These are phyloP conservation scores for Pseudococcus longispinus DNA, from an alignment of 2,888 invertebrate species.

Conservation along the genomic window DNA sequence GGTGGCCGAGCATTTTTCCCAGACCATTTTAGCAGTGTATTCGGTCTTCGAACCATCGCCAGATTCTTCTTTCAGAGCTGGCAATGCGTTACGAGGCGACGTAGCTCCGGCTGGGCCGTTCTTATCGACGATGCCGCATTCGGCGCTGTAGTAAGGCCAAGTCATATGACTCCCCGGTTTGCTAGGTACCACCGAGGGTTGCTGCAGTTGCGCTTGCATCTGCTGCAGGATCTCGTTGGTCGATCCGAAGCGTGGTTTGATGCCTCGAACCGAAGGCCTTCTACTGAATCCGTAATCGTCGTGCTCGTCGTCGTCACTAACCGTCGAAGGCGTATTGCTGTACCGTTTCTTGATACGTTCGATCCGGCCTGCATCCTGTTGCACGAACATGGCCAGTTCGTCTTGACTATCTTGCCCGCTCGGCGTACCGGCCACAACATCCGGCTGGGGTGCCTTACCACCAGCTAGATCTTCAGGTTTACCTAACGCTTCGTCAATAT, in stretches of 20 bases:
- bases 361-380: conserved; percentile 82
- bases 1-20: conserved; percentile 35
- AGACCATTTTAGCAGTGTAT: conserved; percentile 50
- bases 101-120: conserved; percentile 51
- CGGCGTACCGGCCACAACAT: conserved; percentile 77
- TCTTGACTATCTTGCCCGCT: conserved; percentile 64
- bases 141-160: conserved; percentile 72
- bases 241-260: conserved; percentile 84
- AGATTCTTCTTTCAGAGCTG: conserved; percentile 9
- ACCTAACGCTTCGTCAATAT: conserved; percentile 70
- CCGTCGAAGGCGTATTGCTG: conserved; percentile 63
- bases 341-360: conserved; percentile 81
- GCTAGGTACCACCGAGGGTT: conserved; percentile 59
- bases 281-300: conserved; percentile 90
- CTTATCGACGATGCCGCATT: conserved; percentile 35
- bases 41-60: neutral
- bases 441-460: conserved; percentile 65
- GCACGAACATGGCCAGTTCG: conserved; percentile 82
- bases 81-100: conserved; percentile 39
- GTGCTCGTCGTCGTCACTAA: conserved; percentile 73
- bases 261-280: conserved; percentile 86
- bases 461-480: neutral
- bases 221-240: conserved; percentile 82
- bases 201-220: conserved; percentile 66
- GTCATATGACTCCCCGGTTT: conserved; percentile 64